Base-by-base conservation (phyloP, 1,140 invertebrate genomes). In the Ganaspis sp. region DNA sequence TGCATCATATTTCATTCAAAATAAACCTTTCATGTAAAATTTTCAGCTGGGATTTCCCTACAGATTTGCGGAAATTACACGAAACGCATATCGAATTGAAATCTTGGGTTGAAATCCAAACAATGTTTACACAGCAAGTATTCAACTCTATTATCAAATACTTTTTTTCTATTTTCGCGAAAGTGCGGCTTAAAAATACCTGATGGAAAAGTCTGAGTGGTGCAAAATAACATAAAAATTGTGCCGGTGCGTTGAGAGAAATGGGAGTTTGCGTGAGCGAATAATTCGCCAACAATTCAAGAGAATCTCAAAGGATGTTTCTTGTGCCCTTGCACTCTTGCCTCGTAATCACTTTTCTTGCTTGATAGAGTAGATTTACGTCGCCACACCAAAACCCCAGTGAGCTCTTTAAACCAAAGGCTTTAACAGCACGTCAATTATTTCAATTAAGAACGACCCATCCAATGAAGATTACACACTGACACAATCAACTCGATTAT, bases 401-500 rank as follows among this genome's bases (percentile, higher is more conserved):
- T 26, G 21, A 26, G 23, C 12, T 9, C n/a, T n/a, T 17, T 9
- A 40, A 77, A 70, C 5, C 69, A 23, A 70, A 23, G 58, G 72
- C 42, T 9, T 49, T 73, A 73, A 79, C 58, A 49, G 73, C 70
- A 69, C 70, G 72, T 73, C 70, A 79, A 75, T 79, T 79, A 79
- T 75, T 58, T 72, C 42, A 76, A 73, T 79, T 79, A 79, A 49
- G 38, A 23, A 9, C 69, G 42, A 53, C 37, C 37, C 38, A 21
- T 21, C 49, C 38, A 23, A 34, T 37, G 69, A 23, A 69, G 64
- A 40, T 49, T 76, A 21, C 69, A 23, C 76, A 70, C 54, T 78
- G 77, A 80, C 78, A 54, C 72, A 78, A 78, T 74, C 77, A 76
- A 81, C 70, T 73, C 74, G 74, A 78, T 85, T 81, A 81, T 83